phyloP scores from a whole-genome alignment of 2,113 vertebrate genomes.

The Oostethus manadensis region DNA sequence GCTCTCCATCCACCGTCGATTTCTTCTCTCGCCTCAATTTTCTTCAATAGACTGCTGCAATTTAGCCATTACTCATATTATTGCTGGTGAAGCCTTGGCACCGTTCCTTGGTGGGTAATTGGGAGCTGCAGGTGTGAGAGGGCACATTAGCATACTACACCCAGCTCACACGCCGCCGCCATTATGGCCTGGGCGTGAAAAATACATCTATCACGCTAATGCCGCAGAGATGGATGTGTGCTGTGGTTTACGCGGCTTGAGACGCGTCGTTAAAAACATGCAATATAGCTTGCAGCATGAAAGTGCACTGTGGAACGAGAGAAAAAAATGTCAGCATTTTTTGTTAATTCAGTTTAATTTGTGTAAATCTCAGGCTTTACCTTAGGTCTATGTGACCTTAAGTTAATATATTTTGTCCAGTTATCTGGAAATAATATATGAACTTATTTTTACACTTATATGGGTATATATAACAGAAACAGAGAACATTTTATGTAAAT shows the following conservation, averaged over 20 bases:
- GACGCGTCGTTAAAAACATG: constrained; percentile 43
- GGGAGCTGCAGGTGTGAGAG: constrained; percentile 73
- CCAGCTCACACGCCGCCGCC: constrained; percentile 47
- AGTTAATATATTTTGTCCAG: too few relatives aligned
- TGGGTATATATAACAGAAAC: too few relatives aligned
- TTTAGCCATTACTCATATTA: constrained; percentile 71
- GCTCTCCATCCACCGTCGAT: constrained; percentile 33
- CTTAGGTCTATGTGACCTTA: neutral
- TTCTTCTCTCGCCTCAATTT: constrained; percentile 31
- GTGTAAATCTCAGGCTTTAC: neutral
- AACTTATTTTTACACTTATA: too few relatives aligned
- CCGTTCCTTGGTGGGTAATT: constrained; percentile 68
- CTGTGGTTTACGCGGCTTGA: constrained; percentile 50
- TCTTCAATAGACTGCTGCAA: constrained; percentile 59
- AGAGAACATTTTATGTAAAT: too few relatives aligned
- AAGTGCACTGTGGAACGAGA: neutral
- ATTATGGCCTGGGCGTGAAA: constrained; percentile 57
- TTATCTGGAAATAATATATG: too few relatives aligned
- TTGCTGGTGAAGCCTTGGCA: constrained; percentile 63
- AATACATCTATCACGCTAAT: constrained; percentile 69
- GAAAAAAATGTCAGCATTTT: neutral
- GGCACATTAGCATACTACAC: constrained; percentile 67
- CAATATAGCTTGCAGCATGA: constrained; percentile 39
- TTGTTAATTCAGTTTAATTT: neutral
- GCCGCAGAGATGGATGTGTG: constrained; percentile 60